phyloP scores from a whole-genome alignment of 1,140 invertebrate species.

The Tigriopus japonicus region DNA sequence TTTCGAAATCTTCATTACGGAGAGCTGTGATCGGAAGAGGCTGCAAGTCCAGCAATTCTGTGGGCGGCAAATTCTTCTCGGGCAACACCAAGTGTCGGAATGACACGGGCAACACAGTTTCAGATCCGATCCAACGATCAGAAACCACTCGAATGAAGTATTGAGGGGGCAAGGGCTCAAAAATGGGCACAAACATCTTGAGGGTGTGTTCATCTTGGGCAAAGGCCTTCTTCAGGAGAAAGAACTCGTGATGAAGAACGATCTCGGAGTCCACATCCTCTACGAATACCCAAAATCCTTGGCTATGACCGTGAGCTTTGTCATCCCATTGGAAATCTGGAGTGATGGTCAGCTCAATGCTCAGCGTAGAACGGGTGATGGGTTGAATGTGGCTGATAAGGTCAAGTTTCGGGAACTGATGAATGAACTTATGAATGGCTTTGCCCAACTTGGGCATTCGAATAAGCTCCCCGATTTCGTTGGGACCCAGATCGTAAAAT shows the following conservation, averaged over 20 bases:
- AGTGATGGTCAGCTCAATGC: conserved; percentile 92
- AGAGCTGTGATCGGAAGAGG: conserved; percentile 72
- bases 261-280: conserved; percentile 34
- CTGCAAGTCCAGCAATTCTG: conserved; percentile 92
- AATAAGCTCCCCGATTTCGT: conserved; percentile 93
- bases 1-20: conserved; percentile 64
- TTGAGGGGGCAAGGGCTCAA: conserved; percentile 92
- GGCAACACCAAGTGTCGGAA: conserved; percentile 93
- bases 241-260: conserved; percentile 92
- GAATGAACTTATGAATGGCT: conserved; percentile 91
- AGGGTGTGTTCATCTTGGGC: conserved; percentile 82
- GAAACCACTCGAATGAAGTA: conserved; percentile 59
- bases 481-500: conserved; percentile 85
- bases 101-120: conserved; percentile 90
- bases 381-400: conserved; percentile 91
- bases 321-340: conserved; percentile 99
- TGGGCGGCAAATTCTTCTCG: conserved; percentile 93
- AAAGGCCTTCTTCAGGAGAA: conserved; percentile 89
- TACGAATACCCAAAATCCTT: conserved; percentile 97
- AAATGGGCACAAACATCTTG: conserved; percentile 96
- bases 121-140: conserved; percentile 65
- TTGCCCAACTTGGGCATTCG: conserved; percentile 90
- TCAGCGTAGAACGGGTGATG: conserved; percentile 52
- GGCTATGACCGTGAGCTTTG: conserved; percentile 81
- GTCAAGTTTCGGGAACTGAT: conserved; percentile 89